Evolutionary conservation across 2,113 vertebrate species (phyloP), one percentile per base, ranked within the genome.

Genomic region (Sylvietta virens): DNA sequence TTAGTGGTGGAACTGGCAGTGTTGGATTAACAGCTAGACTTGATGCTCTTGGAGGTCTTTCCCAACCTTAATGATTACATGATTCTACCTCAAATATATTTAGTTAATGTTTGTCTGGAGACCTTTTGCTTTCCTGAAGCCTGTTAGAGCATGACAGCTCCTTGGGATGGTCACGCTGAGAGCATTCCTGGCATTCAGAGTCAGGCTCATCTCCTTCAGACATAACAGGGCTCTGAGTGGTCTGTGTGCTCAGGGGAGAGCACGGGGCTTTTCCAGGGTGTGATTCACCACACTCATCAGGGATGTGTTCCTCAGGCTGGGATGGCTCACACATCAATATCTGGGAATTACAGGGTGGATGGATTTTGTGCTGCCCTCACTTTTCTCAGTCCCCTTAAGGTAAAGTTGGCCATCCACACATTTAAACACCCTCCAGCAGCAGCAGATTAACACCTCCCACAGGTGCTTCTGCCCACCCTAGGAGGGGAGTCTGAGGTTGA

Each of bases 151-250:
- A n/a, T 2, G 15, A 53, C 28, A 73, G 23, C 21, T 61, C 54
- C 48, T 81, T 2, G 0, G 23, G 45, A 48, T 48, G 33, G 40
- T 42, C 53, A 39, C 0, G 8, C 13, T 51, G 61, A 69, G 74
- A 92, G 21, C n/a, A 85, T 45, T 92, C 86, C 58, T 93, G 70
- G 53, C 21, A 45, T n/a, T 40, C 16, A 31, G 23, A 54, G 24
- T 24, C 40, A 7, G 48, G 48, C 23, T 88, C 4, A 47, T 22
- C 39, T 56, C 93, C 86, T 44, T 76, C 66, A 88, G 48, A 44
- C 0, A 0, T 0, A n/a, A n/a, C n/a, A 5, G 45, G 45, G 5
- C 23, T 65, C 47, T 72, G 53, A 44, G 31, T 10, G 13, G 14
- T 76, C 21, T 53, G 51, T 22, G 33, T 39, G 51, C 0, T 15